Percentiles rank a stretch among this genome's conserved stretches.
phyloP scores from a whole-genome alignment of 1,140 invertebrate genomes.

The Bombus breviceps region DNA sequence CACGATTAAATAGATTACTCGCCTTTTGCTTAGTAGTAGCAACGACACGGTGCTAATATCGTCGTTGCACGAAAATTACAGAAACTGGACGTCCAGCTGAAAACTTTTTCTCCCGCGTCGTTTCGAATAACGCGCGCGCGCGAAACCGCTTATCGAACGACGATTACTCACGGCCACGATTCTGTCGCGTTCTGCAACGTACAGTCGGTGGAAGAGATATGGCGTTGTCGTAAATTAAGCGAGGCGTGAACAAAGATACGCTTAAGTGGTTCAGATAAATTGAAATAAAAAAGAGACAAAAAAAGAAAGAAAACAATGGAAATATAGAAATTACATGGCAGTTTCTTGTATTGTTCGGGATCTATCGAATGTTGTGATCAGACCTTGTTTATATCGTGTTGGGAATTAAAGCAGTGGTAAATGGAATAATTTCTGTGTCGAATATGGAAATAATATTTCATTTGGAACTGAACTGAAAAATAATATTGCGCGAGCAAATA shows the following conservation, averaged over 20 bases:
- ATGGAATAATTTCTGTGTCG: neutral
- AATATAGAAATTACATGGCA: neutral
- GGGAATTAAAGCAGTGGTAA: neutral
- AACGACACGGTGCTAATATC: neutral
- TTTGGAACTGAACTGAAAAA: neutral
- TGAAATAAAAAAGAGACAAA: neutral
- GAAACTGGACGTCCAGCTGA: neutral
- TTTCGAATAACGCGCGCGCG: conserved; percentile 5
- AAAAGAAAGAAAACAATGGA: neutral
- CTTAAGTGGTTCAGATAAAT: conserved; percentile 2
- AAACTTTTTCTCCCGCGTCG: neutral
- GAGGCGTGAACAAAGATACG: conserved; percentile 18
- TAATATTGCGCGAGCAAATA: neutral
- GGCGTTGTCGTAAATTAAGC: conserved; percentile 24
- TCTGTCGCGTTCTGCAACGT: neutral
- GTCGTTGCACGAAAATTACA: neutral
- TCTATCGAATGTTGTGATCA: neutral
- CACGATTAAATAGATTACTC: conserved; percentile 21
- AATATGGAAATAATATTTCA: neutral
- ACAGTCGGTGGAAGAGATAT: conserved; percentile 21
- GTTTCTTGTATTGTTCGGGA: neutral
- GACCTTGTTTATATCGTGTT: too few species aligned
- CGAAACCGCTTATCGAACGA: conserved; percentile 2
- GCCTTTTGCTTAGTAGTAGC: neutral
- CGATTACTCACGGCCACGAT: conserved; percentile 24